Base-by-base conservation (phyloP, 2,888 invertebrate genomes). In the Eupithecia exiguata region DNA sequence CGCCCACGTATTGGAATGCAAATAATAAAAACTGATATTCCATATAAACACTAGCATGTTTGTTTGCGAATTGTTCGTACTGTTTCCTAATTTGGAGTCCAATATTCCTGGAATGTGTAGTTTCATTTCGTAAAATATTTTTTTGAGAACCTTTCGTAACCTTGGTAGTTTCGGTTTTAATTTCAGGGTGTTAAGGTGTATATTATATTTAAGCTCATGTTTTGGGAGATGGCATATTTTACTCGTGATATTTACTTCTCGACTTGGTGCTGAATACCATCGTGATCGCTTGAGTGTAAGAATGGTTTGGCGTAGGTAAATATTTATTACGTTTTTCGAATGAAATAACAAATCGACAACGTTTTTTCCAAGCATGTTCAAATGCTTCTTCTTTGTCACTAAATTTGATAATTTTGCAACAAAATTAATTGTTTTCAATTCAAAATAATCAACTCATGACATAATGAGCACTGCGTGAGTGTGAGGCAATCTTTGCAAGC, bases 1-100 rank as follows among this genome's bases (percentile, higher is more conserved):
- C 79, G 79, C 82, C 78, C 78, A 81, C 77, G 72, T 69, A 65
- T 72, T n/a, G 72, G 75, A 75, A 75, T 75, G 70, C 68, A 72
- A 75, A 65, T 71, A 74, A 73, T 75, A 76, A 74, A 76, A 76
- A 78, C 65, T 9, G 58, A 69, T 74, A 72, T 78, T 77, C 70
- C 77, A 77, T 75, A 69, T 71, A 77, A 68, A 66, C 61, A 61
- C 74, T 68, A 69, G 71, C 35, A 70, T 63, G 69, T 72, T 75
- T 75, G 74, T 75, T 72, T 75, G 66, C 67, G 49, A 38, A 74
- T 80, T 72, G 72, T 58, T 73, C 53, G 43, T 71, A 40, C 69
- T 21, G 10, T 63, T 63, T 62, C 75, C 72, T 75, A 70, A 70
- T 72, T 74, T 66, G 74, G 72, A 21, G 16, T 67, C 35, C 49